phyloP scores from a whole-genome alignment of 1,140 invertebrate genomes.

The Zaprionus inermis region DNA sequence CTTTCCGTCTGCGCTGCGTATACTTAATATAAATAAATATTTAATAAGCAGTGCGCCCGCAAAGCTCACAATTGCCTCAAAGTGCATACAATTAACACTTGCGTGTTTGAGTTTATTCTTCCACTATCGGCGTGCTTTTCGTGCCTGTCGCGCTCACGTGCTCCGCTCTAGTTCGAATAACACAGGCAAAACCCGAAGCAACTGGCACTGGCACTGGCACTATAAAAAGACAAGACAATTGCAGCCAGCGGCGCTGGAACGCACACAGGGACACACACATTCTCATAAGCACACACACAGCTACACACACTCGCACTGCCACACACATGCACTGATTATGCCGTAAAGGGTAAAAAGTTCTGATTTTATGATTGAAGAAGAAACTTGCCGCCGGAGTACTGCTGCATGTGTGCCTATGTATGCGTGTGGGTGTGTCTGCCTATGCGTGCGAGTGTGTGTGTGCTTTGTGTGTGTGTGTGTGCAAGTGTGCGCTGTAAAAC shows the following conservation, averaged over 20 bases:
- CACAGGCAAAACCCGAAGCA: constrained; percentile 34
- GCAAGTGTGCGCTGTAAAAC: constrained; percentile 57
- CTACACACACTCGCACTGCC: constrained; percentile 12
- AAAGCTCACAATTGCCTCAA: too few species aligned
- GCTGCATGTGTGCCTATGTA: constrained; percentile 9
- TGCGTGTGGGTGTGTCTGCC: not conserved
- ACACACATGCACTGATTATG: constrained; percentile 70
- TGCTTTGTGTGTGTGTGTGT: constrained; percentile 4
- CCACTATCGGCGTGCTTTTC: constrained; percentile 1
- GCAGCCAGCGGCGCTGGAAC: constrained; percentile 58
- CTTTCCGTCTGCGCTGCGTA: too few species aligned
- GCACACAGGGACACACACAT: not conserved
- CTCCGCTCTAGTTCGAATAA: constrained; percentile 23
- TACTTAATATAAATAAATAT: too few species aligned
- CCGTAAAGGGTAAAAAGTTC: constrained; percentile 78
- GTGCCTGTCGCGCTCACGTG: constrained; percentile 20
- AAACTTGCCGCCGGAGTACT: constrained; percentile 54
- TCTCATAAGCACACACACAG: constrained; percentile 5
- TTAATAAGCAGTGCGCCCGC: too few species aligned
- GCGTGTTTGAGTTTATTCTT: not conserved
- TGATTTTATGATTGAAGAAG: constrained; percentile 81
- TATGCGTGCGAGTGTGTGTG: constrained; percentile 11
- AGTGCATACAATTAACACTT: too few species aligned
- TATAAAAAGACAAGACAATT: constrained; percentile 81
- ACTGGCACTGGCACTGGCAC: constrained; percentile 58